phyloP scores from a whole-genome alignment of 2,888 invertebrate genomes.

The Drosophila pseudotakahashii region DNA sequence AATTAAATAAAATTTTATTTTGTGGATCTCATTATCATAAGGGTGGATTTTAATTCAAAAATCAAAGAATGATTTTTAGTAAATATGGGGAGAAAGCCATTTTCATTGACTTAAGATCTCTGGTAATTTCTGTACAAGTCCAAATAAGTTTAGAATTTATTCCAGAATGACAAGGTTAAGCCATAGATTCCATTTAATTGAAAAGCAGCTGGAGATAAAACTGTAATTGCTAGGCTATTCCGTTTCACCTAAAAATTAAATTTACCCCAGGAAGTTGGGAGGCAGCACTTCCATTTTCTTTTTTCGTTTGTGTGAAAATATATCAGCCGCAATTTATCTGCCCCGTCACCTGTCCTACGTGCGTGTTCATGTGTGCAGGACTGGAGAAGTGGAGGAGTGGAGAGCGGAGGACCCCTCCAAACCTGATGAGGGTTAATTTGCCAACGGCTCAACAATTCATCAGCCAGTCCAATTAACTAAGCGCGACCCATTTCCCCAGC shows the following conservation, averaged over 20 bases:
- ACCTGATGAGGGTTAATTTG: conserved; percentile 70
- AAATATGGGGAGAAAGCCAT: too few relatives aligned
- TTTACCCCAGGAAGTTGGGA: background rate
- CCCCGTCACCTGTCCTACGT: conserved; percentile 28
- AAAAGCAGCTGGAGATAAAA: background rate
- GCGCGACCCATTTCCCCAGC: conserved; percentile 46
- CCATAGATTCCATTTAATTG: background rate
- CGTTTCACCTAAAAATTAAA: background rate
- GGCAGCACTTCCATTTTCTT: background rate
- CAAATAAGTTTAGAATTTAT: too few relatives aligned
- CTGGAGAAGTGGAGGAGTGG: background rate
- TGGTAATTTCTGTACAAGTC: background rate
- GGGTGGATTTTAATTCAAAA: too few relatives aligned
- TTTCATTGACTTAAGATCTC: background rate
- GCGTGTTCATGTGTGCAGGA: conserved; percentile 41
- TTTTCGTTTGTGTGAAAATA: conserved; percentile 10
- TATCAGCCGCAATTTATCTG: conserved; percentile 33
- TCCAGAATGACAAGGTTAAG: too few relatives aligned
- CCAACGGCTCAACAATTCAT: conserved; percentile 54
- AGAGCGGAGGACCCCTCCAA: conserved; percentile 11
- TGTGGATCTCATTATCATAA: too few relatives aligned
- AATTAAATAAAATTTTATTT: too few relatives aligned
- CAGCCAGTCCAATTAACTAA: conserved; percentile 66
- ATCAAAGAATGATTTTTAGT: too few relatives aligned
- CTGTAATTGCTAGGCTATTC: conserved; percentile 2